Evolutionary conservation across 92 coral and sea anemone species (phyloP).

Genomic region (Phenganax marumi): DNA sequence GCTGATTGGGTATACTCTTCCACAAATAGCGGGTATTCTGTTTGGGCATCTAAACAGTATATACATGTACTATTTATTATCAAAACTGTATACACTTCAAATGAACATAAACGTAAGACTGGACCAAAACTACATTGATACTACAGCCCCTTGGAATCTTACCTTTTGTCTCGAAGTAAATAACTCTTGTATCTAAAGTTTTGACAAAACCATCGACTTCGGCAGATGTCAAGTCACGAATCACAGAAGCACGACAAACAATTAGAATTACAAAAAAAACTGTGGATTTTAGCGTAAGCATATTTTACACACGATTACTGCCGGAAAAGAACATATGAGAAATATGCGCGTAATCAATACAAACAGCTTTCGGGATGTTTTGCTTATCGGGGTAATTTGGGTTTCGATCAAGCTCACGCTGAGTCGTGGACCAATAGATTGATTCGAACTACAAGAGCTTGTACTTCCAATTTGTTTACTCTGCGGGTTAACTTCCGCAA

Average conservation of each 20-base stretch:
- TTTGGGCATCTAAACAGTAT: slow-evolving; percentile 7
- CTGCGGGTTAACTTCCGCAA: slow-evolving; percentile 16
- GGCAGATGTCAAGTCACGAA: slow-evolving; percentile 17
- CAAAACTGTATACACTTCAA: background rate
- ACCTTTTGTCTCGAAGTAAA: slow-evolving; percentile 44
- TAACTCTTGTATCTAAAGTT: slow-evolving; percentile 32
- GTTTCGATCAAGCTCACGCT: background rate
- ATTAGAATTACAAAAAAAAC: background rate
- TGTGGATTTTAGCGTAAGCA: background rate
- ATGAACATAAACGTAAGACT: background rate
- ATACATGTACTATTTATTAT: background rate
- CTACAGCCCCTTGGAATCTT: background rate
- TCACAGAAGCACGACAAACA: slow-evolving; percentile 6
- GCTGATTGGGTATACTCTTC: slow-evolving; percentile 56
- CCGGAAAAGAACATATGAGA: background rate
- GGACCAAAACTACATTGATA: background rate
- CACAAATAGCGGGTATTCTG: slow-evolving; percentile 44
- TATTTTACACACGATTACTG: background rate
- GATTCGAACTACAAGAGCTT: background rate
- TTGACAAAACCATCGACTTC: slow-evolving; percentile 33
- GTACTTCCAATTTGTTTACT: background rate
- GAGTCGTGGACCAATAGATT: slow-evolving; percentile 23
- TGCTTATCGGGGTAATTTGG: background rate
- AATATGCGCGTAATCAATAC: background rate
- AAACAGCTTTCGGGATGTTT: background rate